Evolutionary conservation across 2,113 vertebrate genomes (phyloP), one percentile per base, ranked within the genome.

Genomic region (Urocynchramus pylzowi): DNA sequence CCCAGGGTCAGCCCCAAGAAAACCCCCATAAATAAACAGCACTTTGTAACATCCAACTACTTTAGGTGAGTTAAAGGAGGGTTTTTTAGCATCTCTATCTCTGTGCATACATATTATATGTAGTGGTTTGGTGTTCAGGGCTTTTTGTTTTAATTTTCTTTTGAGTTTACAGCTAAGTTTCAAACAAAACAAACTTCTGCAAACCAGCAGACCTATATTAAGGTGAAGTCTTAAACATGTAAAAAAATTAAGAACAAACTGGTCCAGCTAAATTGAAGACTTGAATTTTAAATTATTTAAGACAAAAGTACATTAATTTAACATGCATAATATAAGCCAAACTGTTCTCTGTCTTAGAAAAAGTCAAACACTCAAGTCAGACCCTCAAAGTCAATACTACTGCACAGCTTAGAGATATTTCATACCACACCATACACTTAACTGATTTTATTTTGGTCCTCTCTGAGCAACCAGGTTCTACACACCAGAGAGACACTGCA

Each of bases 91-190:
- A 35, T 13, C 23, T 60, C 17, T 78, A 17, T 56, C 42, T 57
- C 20, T 47, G 27, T 37, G 50, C 7, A 59, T n/a, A 37, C 16
- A 19, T 31, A 30, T 7, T 74, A 27, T 27, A 65, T 9, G 13
- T 16, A 57, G 8, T 7, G 1, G 18, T 83, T 61, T 10, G 17
- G 16, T 35, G 12, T 64, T 31, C 2, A 4, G 10, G 4, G 1
- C 10, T 45, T 39, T 42, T 44, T 49, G 1, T 4, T 52, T 41
- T 74, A 17, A 59, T 42, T 41, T 49, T n/a, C 26, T 64, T 81
- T 42, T 21, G 10, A 68, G 18, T 49, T 90, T 61, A 84, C 18
- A 57, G 23, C 27, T 84, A 35, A 61, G 13, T 84, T 82, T 41
- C 44, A 75, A 49, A 49, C n/a, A 69, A 84, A 87, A 53, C 10